phyloP scores from a whole-genome alignment of 2,797 vertebrate species.

The Carcharodon carcharias region DNA sequence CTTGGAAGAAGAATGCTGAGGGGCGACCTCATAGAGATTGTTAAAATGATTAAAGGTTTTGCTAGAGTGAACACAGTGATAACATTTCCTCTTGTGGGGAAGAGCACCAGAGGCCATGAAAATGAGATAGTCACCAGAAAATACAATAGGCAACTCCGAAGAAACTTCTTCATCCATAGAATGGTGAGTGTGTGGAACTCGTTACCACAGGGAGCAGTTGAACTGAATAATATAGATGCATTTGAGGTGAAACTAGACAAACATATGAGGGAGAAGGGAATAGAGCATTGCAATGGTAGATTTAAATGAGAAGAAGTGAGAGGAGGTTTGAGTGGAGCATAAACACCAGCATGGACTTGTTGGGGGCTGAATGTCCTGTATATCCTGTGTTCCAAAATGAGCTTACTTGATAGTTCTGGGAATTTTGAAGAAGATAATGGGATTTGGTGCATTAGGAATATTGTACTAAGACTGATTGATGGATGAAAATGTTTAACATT shows the following conservation, averaged over 20 bases:
- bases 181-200: too few species aligned
- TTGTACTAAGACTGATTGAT: background rate
- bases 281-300: too few species aligned
- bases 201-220: too few species aligned
- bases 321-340: too few species aligned
- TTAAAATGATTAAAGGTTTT: background rate
- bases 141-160: too few species aligned
- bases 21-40: background rate
- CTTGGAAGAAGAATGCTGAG: too few species aligned
- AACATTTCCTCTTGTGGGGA: background rate
- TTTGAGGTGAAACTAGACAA: too few species aligned
- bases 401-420: background rate
- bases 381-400: background rate
- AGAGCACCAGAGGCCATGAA: background rate
- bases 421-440: background rate
- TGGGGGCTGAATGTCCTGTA: background rate
- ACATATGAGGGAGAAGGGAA: too few species aligned
- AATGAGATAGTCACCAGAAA: too few species aligned
- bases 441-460: background rate
- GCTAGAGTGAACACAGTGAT: background rate
- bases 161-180: too few species aligned
- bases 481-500: background rate
- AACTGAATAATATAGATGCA: too few species aligned
- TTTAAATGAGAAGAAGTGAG: too few species aligned
- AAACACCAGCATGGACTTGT: background rate